Base-by-base conservation (phyloP, 2,888 invertebrate genomes). In the Spilosoma lubricipeda region DNA sequence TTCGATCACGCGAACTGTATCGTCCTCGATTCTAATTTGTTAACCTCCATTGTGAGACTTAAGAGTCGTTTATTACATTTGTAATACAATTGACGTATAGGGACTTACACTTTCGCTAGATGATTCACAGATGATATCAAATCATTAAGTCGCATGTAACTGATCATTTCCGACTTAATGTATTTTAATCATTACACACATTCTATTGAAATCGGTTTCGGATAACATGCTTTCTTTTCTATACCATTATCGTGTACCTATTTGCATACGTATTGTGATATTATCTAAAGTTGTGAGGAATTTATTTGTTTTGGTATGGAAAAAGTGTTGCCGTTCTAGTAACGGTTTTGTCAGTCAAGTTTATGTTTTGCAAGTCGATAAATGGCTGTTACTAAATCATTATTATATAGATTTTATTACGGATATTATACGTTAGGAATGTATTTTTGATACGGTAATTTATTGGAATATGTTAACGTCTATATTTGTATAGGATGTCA, bases 71-170 rank as follows among this genome's bases (percentile, higher is more conserved):
- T 82, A 64, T 77, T 71, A 8, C 65, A 73, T 64, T 75, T 68
- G 48, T 64, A 33, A 48, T 48, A 72, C 11, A 36, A 76, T 65
- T 75, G 70, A 72, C 67, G 73, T 71, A 67, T 78, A 80, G 82
- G 81, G 76, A 63, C 74, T 82, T 59, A 77, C 81, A 86, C 87
- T 87, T 86, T 87, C 87, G 79, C 80, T 85, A 42, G 39, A 71
- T 67, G 77, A 74, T 59, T 76, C 59, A 91, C 89, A 86, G 83
- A 92, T 91, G 90, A 87, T 82, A 81, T 84, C 87, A 87, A 80
- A 90, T 89, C 86, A 86, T 87, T 88, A 86, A 88, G 89, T 90
- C 84, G 87, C 85, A 88, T 82, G 76, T 86, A 87, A 87, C 86
- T 86, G 88, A 85, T 90, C 89, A 92, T 90, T 90, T 84, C 79